These are phyloP conservation scores for Pseudochromis fuscus DNA, from an alignment of 2,797 vertebrate genomes.

Conservation along the genomic window DNA sequence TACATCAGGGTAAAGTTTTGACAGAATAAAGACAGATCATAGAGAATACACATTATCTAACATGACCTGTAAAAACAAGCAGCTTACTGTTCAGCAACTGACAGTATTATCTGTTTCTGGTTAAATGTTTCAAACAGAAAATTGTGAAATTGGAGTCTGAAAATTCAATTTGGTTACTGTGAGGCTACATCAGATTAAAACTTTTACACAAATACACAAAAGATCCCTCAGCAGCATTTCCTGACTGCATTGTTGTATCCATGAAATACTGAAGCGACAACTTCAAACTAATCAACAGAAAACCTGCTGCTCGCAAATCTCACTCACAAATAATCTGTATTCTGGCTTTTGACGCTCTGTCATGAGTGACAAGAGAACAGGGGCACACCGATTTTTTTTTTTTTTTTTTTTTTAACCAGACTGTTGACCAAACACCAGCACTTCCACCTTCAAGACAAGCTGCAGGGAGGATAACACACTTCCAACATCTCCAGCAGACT, in stretches of 20 bases:
- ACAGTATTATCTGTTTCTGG: slow-evolving; percentile 13
- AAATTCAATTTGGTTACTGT: slow-evolving; percentile 24
- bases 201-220: slow-evolving; percentile 31
- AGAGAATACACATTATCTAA: slow-evolving; percentile 28
- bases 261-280: slow-evolving; percentile 39
- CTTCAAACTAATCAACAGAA: slow-evolving; percentile 30
- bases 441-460: slow-evolving; percentile 46
- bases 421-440: slow-evolving; percentile 32
- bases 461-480: slow-evolving; percentile 43
- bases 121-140: slow-evolving; percentile 30
- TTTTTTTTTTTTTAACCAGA: background rate
- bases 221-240: slow-evolving; percentile 40
- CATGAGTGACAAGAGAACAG: slow-evolving; percentile 35
- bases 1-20: slow-evolving; percentile 20
- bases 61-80: slow-evolving; percentile 39
- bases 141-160: slow-evolving; percentile 3
- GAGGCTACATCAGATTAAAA: slow-evolving; percentile 41
- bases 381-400: background rate
- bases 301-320: slow-evolving; percentile 31
- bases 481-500: slow-evolving; percentile 53
- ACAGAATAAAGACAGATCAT: slow-evolving; percentile 40
- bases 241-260: slow-evolving; percentile 30
- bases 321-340: slow-evolving; percentile 30
- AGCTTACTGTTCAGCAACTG: slow-evolving; percentile 21
- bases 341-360: slow-evolving; percentile 40